These are phyloP conservation scores for Baronia brevicornis DNA, from an alignment of 2,888 invertebrate genomes.

Conservation along the genomic window DNA sequence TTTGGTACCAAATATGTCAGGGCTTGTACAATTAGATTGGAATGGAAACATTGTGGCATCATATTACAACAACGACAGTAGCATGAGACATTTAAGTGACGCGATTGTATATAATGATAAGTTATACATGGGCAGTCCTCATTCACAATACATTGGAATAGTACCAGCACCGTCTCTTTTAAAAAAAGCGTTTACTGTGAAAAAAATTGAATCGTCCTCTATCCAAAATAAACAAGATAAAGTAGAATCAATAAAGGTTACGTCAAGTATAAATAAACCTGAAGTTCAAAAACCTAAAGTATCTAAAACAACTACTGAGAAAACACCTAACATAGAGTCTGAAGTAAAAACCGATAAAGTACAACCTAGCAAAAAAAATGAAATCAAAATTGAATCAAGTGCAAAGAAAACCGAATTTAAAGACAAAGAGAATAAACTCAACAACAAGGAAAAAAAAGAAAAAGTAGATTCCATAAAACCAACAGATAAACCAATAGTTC, in stretches of 20 bases:
- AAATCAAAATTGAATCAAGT: too few species aligned
- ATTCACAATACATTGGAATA: slow-evolving; percentile 76
- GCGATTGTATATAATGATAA: slow-evolving; percentile 79
- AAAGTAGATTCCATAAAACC: slow-evolving; percentile 12
- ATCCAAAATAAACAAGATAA: slow-evolving; percentile 34
- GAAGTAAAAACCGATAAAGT: slow-evolving; percentile 23
- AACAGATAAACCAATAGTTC: slow-evolving; percentile 12
- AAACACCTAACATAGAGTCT: slow-evolving; percentile 8
- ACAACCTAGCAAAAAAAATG: slow-evolving; percentile 15
- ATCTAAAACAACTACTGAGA: slow-evolving; percentile 3
- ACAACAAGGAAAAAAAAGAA: slow-evolving; percentile 18
- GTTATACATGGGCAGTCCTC: slow-evolving; percentile 82
- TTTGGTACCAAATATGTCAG: slow-evolving; percentile 59
- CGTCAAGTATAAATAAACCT: slow-evolving; percentile 4
- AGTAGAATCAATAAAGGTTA: slow-evolving; percentile 27
- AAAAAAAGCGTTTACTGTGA: slow-evolving; percentile 44
- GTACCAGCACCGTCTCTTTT: slow-evolving; percentile 75
- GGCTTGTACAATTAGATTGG: slow-evolving; percentile 80
- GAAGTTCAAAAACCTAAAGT: slow-evolving; percentile 3
- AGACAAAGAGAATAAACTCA: slow-evolving; percentile 18
- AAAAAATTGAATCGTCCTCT: slow-evolving; percentile 15
- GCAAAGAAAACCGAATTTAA: slow-evolving; percentile 14
- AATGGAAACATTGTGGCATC: slow-evolving; percentile 82
- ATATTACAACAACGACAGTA: slow-evolving; percentile 77
- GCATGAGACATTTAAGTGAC: slow-evolving; percentile 76